Evolutionary conservation across 64 coral and sea anemone genomes (phyloP).

Genomic region (Stichodactyla mertensii): DNA sequence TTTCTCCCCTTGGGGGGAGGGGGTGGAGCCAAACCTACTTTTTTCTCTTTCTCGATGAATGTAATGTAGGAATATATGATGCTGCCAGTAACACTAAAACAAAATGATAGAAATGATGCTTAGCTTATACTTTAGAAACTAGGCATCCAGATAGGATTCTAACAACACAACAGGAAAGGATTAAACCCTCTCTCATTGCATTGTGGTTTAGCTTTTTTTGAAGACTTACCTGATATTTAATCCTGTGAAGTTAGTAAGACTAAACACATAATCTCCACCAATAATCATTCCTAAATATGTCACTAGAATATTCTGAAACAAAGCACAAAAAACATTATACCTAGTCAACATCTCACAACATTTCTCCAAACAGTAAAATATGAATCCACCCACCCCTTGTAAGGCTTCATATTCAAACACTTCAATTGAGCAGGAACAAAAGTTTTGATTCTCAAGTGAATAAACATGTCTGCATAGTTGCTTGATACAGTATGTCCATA

Average conservation of each 20-base stretch:
- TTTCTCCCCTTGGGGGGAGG: slow-evolving; percentile 17
- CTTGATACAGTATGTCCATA: no score
- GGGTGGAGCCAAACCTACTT: background rate
- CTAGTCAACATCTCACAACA: background rate
- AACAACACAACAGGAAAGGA: no score
- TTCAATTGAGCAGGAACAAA: no score
- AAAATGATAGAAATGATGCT: background rate
- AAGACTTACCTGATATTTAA: slow-evolving; percentile 79
- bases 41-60: slow-evolving; percentile 58
- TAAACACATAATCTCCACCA: slow-evolving; percentile 87
- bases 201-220: background rate
- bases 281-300: slow-evolving; percentile 97
- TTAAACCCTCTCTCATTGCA: no score
- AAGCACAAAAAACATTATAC: background rate
- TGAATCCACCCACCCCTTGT: no score
- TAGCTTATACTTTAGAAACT: no score
- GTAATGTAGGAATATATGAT: slow-evolving; percentile 87
- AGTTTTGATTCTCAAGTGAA: no score
- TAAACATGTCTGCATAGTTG: no score
- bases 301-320: slow-evolving; percentile 84
- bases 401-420: no score
- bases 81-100: slow-evolving; percentile 74
- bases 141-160: no score
- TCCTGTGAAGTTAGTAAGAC: slow-evolving; percentile 72
- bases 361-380: background rate